Base-by-base conservation (phyloP, 1,140 invertebrate species). In the Melipona quadrifasciata region DNA sequence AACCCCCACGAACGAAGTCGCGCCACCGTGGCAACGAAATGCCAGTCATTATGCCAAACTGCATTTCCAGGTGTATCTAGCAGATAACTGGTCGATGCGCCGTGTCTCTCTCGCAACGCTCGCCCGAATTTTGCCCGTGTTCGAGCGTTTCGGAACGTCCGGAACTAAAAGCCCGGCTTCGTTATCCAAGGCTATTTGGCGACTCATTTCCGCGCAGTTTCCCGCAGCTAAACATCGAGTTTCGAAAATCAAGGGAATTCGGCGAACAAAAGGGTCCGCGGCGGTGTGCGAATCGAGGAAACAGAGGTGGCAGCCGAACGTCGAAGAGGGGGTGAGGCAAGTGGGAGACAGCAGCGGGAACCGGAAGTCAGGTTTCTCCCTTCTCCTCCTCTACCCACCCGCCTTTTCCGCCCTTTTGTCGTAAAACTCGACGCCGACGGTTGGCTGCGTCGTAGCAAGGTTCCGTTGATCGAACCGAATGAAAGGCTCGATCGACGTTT, bases 401-500 rank as follows among this genome's bases (percentile, higher is more conserved):
- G 8, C 65, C 64, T 39, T 75, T 86, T 78, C 80, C 81, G 67
- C 74, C 68, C 85, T 87, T 87, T 89, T 87, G 79, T 84, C 73
- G 78, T 82, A 82, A 78, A 89, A 89, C 65, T 57, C 55, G 58
- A 67, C 31, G 78, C n/a, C 47, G 79, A 55, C 65, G 75, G 75
- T 55, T 27, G 75, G 70, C 19, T 73, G 80, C 64, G 70, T 86
- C 80, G 70, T 77, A 31, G 65, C 80, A 57, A 68, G 57, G 34
- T 58, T 78, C 55, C 73, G 82, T 70, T 82, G 79, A 85, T 85
- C 79, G 81, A 84, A 84, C 75, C 39, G 61, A 77, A 86, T 78
- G 64, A 82, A 76, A 86, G 80, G 64, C 73, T 84, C 80, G 76
- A 89, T 86, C 80, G 80, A 86, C 80, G 67, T 85, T 90, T 89